Evolutionary conservation across 2,113 vertebrate species (phyloP).

Genomic region (Aphelocoma coerulescens): DNA sequence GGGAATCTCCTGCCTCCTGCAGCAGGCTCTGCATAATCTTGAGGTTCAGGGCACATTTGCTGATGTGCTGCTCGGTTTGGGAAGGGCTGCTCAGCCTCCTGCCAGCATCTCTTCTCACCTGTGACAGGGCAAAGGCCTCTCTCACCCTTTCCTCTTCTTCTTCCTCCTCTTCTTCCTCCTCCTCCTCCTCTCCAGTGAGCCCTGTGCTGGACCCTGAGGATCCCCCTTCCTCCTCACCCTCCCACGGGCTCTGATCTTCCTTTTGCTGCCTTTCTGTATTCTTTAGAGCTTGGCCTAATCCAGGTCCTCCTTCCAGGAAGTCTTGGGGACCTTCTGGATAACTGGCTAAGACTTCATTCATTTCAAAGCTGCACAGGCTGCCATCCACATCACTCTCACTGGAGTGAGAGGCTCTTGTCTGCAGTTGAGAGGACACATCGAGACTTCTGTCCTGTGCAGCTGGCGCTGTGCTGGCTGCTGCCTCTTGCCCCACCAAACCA

Average conservation of each 20-base stretch:
- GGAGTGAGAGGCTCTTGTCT: not conserved
- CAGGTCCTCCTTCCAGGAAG: not conserved
- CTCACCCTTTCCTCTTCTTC: not conserved
- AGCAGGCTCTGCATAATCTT: conserved; percentile 61
- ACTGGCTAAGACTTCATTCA: conserved; percentile 66
- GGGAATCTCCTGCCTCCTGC: conserved; percentile 7
- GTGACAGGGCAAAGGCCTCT: not conserved
- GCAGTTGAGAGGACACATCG: not conserved
- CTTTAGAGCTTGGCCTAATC: not conserved
- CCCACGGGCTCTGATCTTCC: not conserved
- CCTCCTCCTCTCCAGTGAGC: not conserved
- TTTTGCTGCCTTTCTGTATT: not conserved
- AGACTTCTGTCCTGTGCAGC: not conserved
- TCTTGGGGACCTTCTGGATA: conserved; percentile 14
- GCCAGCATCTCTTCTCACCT: not conserved
- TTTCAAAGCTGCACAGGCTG: conserved; percentile 72
- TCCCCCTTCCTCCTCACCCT: not conserved
- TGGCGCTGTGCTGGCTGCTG: not conserved
- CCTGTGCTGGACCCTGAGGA: not conserved
- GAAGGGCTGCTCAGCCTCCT: not conserved
- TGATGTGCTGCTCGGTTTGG: conserved; percentile 34
- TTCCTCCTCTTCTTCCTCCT: not conserved
- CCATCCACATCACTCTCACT: conserved; percentile 4
- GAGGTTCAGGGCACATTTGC: conserved; percentile 61
- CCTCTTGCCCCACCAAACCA: not conserved